Conservation (phyloP, 2,113 vertebrate species). For the Rissa tridactyla region DNA sequence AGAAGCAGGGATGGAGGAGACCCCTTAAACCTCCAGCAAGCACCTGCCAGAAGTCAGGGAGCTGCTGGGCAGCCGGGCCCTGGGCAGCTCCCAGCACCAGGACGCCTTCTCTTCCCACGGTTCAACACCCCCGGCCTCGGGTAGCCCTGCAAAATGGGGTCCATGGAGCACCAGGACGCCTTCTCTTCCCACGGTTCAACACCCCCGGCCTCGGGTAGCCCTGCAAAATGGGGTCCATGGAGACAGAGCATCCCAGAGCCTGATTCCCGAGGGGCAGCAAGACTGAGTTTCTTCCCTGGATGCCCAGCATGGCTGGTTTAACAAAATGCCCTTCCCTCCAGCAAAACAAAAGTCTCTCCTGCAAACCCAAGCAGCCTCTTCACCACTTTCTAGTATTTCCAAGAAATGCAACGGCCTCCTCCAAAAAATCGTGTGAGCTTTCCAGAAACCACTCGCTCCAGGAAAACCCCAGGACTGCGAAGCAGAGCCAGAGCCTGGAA, state of each 20-base stretch:
- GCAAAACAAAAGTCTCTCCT: not conserved
- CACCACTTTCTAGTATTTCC: not conserved
- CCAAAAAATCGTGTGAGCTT: not conserved
- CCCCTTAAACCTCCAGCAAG: not conserved
- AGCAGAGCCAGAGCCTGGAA: not conserved
- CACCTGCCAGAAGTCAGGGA: not conserved
- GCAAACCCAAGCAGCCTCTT: not conserved
- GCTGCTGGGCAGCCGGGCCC: not conserved
- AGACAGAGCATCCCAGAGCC: not conserved
- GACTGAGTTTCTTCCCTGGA: not conserved
- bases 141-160: not conserved
- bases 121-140: not conserved
- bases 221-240: accelerated
- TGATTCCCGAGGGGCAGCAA: not conserved
- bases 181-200: not conserved
- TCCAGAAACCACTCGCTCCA: not conserved
- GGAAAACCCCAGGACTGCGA: not conserved
- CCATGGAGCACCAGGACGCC: not conserved
- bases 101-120: not conserved
- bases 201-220: not conserved
- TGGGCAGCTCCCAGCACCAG: not conserved
- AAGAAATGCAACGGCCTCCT: not conserved
- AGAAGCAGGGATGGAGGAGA: not conserved
- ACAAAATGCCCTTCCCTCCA: not conserved
- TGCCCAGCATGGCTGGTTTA: not conserved